Evolutionary conservation across 2,888 invertebrate genomes (phyloP).

Genomic region (Phlogophora meticulosa): DNA sequence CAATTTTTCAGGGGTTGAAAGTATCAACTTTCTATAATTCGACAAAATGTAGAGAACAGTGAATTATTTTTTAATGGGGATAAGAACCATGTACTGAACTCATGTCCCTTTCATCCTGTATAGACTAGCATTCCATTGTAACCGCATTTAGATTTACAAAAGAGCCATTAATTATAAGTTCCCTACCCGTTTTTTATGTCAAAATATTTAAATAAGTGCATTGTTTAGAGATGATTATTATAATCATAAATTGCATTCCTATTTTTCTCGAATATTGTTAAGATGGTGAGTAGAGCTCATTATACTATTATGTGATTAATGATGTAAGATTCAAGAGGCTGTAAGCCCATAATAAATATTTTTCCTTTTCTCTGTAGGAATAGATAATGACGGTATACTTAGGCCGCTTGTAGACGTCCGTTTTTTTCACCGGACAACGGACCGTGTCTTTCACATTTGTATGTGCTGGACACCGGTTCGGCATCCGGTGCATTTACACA

Average conservation of each 20-base stretch:
- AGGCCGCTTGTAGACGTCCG: too few relatives aligned
- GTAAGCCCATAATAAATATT: not conserved
- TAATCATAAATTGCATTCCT: constrained; percentile 6
- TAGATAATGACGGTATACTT: not conserved
- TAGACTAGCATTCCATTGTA: constrained; percentile 16
- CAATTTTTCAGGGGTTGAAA: too few relatives aligned
- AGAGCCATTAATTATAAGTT: constrained; percentile 4
- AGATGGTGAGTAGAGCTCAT: constrained; percentile 15
- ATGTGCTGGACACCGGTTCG: too few relatives aligned
- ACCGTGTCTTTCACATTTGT: too few relatives aligned
- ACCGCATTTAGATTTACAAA: constrained; percentile 2
- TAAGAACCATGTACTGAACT: too few relatives aligned
- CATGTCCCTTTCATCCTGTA: too few relatives aligned
- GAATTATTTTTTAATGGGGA: too few relatives aligned
- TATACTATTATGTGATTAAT: not conserved
- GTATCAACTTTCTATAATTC: too few relatives aligned
- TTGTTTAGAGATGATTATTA: constrained; percentile 14
- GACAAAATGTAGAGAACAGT: too few relatives aligned
- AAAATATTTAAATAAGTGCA: constrained; percentile 13
- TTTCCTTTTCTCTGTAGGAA: too few relatives aligned
- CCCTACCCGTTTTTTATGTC: not conserved
- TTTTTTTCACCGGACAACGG: too few relatives aligned
- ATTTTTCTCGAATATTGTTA: constrained; percentile 45
- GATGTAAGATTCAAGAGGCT: not conserved
- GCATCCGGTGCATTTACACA: too few relatives aligned